A percentile compares a stretch with the other conserved stretches of the same genome.
Evolutionary conservation across 1,140 invertebrate genomes (phyloP).

Genomic region (Berghia stephanieae): DNA sequence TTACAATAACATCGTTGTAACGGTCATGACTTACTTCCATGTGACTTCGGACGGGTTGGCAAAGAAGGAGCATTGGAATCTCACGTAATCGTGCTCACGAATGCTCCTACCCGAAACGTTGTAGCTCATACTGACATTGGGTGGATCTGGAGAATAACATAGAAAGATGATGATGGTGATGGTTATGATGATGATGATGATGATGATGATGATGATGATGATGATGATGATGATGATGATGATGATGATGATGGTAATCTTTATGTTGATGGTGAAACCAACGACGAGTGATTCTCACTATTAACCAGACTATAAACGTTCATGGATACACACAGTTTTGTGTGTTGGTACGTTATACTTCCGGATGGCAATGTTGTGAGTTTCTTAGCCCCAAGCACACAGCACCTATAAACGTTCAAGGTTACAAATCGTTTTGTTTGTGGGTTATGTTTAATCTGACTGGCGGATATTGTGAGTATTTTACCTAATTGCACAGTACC

Average conservation of each 20-base stretch:
- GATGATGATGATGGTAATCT: constrained; percentile 24
- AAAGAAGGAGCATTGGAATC: not conserved
- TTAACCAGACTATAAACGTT: too few species aligned
- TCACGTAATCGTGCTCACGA: constrained; percentile 11
- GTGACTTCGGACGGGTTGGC: not conserved
- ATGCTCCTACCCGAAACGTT: constrained; percentile 16
- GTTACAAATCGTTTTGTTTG: not conserved
- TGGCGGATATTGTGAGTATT: too few species aligned
- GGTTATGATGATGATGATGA: constrained; percentile 28
- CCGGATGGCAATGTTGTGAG: too few species aligned
- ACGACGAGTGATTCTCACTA: too few species aligned
- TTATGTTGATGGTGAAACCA: not conserved
- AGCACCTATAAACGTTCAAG: too few species aligned
- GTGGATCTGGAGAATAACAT: not conserved
- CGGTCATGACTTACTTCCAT: not conserved
- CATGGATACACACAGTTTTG: too few species aligned
- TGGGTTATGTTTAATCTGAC: too few species aligned
- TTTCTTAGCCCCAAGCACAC: too few species aligned
- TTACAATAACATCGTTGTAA: not conserved
- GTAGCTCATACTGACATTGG: not conserved
- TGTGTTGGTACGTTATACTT: too few species aligned
- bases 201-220: constrained; percentile 30
- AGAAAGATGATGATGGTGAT: not conserved
- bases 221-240: constrained; percentile 28
- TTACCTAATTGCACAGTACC: too few species aligned